A percentile compares a stretch with the other conserved stretches of the same genome.
Evolutionary conservation across 2,113 vertebrate genomes (phyloP).

Genomic region (Podiceps cristatus): DNA sequence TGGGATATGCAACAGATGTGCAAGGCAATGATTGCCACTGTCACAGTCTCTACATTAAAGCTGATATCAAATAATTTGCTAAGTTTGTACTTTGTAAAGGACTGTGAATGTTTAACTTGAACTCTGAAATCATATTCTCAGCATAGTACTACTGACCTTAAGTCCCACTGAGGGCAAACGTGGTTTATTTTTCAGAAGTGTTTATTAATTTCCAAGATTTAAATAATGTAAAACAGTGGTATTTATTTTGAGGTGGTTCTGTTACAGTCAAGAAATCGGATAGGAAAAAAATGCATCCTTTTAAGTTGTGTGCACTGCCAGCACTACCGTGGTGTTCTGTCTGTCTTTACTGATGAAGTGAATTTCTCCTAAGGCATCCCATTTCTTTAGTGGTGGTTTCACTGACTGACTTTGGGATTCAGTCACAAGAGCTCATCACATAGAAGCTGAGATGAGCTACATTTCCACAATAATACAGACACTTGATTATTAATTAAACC

Average conservation of each 20-base stretch:
- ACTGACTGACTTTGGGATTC: not conserved
- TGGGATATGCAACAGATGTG: not conserved
- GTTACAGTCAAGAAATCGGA: not conserved
- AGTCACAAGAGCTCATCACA: not conserved
- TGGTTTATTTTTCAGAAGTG: not conserved
- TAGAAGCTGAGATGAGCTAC: not conserved
- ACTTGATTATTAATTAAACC: not conserved
- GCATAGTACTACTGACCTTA: not conserved
- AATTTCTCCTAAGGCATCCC: conserved; percentile 5
- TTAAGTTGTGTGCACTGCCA: not conserved
- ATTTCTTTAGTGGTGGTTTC: not conserved
- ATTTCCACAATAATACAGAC: not conserved
- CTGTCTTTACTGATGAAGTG: not conserved
- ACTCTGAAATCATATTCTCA: not conserved
- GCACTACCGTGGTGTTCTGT: not conserved
- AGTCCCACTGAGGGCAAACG: too few relatives aligned
- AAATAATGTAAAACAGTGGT: not conserved
- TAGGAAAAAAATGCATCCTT: not conserved
- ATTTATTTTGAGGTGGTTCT: not conserved
- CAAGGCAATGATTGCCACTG: not conserved
- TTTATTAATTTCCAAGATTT: not conserved
- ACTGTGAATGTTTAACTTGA: not conserved
- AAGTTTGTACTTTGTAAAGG: not conserved
- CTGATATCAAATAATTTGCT: not conserved
- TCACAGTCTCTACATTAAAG: not conserved